Evolutionary conservation across 2,113 vertebrate genomes (phyloP).

Genomic region (Bettongia penicillata): DNA sequence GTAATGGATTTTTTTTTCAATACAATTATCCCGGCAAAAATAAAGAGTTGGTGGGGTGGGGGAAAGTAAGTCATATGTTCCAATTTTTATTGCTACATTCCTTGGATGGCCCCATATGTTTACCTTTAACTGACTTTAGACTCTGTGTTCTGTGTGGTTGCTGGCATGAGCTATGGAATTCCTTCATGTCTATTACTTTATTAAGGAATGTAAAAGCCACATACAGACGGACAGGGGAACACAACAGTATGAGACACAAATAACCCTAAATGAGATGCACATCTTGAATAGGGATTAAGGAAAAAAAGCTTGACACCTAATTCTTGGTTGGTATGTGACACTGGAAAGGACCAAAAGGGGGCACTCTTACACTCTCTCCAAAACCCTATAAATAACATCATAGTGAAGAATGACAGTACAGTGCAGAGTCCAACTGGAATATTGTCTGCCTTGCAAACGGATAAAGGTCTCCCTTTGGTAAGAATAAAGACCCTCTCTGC

Average conservation of each 20-base stretch:
- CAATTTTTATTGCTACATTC: slow-evolving; percentile 85
- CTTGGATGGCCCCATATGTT: slow-evolving; percentile 86
- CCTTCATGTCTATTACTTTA: slow-evolving; percentile 90
- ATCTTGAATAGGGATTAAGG: slow-evolving; percentile 79
- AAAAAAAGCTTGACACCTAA: slow-evolving; percentile 73
- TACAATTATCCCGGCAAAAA: slow-evolving; percentile 74
- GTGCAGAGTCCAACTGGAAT: slow-evolving; percentile 38
- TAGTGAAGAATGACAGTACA: slow-evolving; percentile 53
- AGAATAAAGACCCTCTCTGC: slow-evolving; percentile 29
- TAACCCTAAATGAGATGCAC: slow-evolving; percentile 82
- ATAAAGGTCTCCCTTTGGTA: slow-evolving; percentile 50
- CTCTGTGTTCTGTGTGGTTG: slow-evolving; percentile 87
- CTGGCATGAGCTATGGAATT: slow-evolving; percentile 88
- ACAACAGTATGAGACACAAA: slow-evolving; percentile 84
- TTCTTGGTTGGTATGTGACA: slow-evolving; percentile 70
- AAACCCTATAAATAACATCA: slow-evolving; percentile 46
- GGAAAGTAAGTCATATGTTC: slow-evolving; percentile 74
- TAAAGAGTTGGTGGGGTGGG: slow-evolving; percentile 61
- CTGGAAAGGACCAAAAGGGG: slow-evolving; percentile 88
- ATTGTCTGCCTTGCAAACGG: background rate
- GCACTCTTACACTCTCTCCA: slow-evolving; percentile 88
- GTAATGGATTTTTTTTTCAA: slow-evolving; percentile 55
- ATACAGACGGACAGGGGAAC: slow-evolving; percentile 82
- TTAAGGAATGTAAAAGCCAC: slow-evolving; percentile 87
- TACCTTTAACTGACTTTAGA: slow-evolving; percentile 87